These are phyloP conservation scores for Nasua narica DNA, from an alignment of 2,797 vertebrate species.

Conservation along the genomic window DNA sequence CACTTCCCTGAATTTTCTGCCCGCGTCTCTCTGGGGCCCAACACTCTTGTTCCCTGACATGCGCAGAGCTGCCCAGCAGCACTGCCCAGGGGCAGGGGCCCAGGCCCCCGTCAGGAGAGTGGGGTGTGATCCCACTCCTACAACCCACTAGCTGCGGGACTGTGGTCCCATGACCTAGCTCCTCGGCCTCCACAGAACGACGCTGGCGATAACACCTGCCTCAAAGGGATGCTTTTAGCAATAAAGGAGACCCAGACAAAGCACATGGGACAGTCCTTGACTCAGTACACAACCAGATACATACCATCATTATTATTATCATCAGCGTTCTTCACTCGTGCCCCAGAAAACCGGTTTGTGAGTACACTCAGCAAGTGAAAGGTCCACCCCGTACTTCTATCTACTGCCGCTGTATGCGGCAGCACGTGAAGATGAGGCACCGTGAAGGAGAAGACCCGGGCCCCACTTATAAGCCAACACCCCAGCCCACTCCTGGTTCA, in stretches of 20 bases:
- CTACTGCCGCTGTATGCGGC: background rate
- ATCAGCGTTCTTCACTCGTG: background rate
- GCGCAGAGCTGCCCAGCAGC: too few species aligned
- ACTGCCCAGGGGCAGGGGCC: background rate
- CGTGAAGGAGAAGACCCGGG: background rate
- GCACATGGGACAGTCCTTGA: too few species aligned
- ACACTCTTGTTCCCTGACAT: background rate
- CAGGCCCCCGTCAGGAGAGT: too few species aligned
- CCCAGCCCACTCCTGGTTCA: accelerated
- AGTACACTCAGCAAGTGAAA: too few species aligned
- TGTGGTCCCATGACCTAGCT: background rate
- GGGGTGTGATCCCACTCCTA: background rate
- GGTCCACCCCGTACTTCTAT: background rate
- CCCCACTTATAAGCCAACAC: too few species aligned
- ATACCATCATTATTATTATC: background rate
- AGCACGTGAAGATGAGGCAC: background rate
- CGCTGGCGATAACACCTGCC: accelerated
- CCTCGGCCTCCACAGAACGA: background rate
- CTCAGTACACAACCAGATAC: background rate
- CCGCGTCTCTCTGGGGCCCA: accelerated
- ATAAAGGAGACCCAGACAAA: background rate
- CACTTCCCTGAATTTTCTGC: background rate
- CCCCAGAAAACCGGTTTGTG: background rate
- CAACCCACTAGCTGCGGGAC: accelerated
- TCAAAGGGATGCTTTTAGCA: background rate